A percentile compares a stretch with the other conserved stretches of the same genome.
These are phyloP conservation scores for Monopis laevigella DNA, from an alignment of 2,888 invertebrate genomes.

Conservation along the genomic window DNA sequence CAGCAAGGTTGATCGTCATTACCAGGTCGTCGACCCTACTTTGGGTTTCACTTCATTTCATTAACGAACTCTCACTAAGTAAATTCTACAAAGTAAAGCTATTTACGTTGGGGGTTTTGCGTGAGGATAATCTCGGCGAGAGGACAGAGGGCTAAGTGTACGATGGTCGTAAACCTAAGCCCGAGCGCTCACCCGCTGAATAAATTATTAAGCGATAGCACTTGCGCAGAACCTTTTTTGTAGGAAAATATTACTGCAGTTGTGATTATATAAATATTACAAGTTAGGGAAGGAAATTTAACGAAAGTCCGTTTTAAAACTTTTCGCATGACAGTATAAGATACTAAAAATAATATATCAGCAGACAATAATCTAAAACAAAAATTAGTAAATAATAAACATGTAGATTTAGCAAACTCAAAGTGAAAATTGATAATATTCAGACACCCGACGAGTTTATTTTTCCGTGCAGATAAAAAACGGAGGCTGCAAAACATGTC, in stretches of 20 bases:
- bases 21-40: slow-evolving; percentile 39
- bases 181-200: slow-evolving; percentile 13
- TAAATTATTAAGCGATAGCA: slow-evolving; percentile 16
- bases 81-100: slow-evolving; percentile 16
- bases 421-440: slow-evolving; percentile 18
- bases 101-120: slow-evolving; percentile 15
- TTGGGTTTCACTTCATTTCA: slow-evolving; percentile 40
- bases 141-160: slow-evolving; percentile 15
- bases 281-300: no score
- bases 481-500: slow-evolving; percentile 42
- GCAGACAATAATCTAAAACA: no score
- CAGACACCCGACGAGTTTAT: slow-evolving; percentile 28
- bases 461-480: slow-evolving; percentile 45
- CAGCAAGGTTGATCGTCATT: slow-evolving; percentile 28
- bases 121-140: slow-evolving; percentile 16
- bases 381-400: no score
- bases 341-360: no score
- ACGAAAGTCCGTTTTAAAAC: no score
- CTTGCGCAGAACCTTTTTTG: slow-evolving; percentile 14
- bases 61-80: slow-evolving; percentile 30
- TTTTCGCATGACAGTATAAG: no score
- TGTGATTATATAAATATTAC: no score
- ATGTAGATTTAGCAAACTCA: no score
- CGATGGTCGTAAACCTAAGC: slow-evolving; percentile 14
- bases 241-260: no score